phyloP scores from a whole-genome alignment of 2,888 invertebrate genomes.

The Polymixis lichenea region DNA sequence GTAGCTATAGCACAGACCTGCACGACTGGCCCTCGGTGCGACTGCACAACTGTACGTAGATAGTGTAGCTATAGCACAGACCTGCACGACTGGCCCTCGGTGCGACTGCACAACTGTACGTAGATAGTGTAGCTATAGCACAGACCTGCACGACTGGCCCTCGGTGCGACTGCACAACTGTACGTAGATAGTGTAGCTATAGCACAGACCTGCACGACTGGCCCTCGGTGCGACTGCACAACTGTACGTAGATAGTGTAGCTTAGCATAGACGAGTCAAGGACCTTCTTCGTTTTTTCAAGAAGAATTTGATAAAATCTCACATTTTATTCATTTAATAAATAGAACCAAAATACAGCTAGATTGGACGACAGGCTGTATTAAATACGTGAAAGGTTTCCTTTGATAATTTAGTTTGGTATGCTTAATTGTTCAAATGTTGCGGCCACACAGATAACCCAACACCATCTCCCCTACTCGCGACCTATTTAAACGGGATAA shows the following conservation, averaged over 20 bases:
- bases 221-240: slow-evolving; percentile 80
- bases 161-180: slow-evolving; percentile 42
- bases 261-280: not conserved
- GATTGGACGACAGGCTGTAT: no score
- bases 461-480: not conserved
- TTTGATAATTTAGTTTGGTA: not conserved
- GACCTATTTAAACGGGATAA: not conserved
- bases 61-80: slow-evolving; percentile 33
- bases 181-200: slow-evolving; percentile 34
- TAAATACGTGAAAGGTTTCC: not conserved
- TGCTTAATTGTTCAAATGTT: not conserved
- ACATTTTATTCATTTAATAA: not conserved
- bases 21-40: slow-evolving; percentile 83
- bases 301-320: not conserved
- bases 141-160: slow-evolving; percentile 18
- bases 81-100: slow-evolving; percentile 21
- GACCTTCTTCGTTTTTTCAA: not conserved
- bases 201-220: slow-evolving; percentile 71
- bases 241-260: slow-evolving; percentile 62
- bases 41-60: slow-evolving; percentile 67
- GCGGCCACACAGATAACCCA: not conserved
- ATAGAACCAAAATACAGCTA: not conserved
- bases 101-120: slow-evolving; percentile 45
- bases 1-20: slow-evolving; percentile 37
- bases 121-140: slow-evolving; percentile 14